Conservation (phyloP, 2,888 invertebrate species). For the Heliconius charithonia region DNA sequence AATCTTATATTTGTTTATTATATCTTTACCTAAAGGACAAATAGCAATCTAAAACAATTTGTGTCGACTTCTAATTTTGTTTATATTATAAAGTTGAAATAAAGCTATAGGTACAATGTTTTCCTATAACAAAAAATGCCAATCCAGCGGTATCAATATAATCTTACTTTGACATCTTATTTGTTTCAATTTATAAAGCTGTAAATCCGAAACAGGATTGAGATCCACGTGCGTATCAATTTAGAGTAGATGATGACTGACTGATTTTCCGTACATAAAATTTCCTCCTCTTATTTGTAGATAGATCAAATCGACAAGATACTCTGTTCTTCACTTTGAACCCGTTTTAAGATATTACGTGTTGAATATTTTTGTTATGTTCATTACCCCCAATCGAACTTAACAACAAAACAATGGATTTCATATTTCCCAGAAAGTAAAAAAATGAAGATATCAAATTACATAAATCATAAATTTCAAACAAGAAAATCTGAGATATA, state of each 20-base stretch:
- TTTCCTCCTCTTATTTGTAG: neutral
- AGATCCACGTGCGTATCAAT: slow-evolving; percentile 4
- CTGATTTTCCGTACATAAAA: neutral
- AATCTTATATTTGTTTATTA: neutral
- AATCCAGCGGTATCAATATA: slow-evolving; percentile 29
- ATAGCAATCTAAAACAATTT: no score
- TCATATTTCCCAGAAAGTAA: no score
- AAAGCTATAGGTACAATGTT: neutral
- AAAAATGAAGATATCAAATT: no score
- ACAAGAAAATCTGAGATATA: neutral
- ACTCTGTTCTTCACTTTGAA: no score
- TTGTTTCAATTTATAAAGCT: slow-evolving; percentile 31
- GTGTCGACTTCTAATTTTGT: no score
- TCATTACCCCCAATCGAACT: no score
- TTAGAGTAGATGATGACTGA: neutral
- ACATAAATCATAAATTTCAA: no score
- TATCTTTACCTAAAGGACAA: no score
- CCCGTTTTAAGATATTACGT: no score
- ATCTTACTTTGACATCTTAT: slow-evolving; percentile 33
- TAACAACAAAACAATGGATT: no score
- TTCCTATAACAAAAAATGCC: slow-evolving; percentile 17
- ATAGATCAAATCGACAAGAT: neutral
- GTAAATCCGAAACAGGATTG: slow-evolving; percentile 26
- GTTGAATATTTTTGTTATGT: no score
- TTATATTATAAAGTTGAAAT: neutral